Evolutionary conservation across 2,797 vertebrate genomes (phyloP).

Genomic region (Molossus molossus): DNA sequence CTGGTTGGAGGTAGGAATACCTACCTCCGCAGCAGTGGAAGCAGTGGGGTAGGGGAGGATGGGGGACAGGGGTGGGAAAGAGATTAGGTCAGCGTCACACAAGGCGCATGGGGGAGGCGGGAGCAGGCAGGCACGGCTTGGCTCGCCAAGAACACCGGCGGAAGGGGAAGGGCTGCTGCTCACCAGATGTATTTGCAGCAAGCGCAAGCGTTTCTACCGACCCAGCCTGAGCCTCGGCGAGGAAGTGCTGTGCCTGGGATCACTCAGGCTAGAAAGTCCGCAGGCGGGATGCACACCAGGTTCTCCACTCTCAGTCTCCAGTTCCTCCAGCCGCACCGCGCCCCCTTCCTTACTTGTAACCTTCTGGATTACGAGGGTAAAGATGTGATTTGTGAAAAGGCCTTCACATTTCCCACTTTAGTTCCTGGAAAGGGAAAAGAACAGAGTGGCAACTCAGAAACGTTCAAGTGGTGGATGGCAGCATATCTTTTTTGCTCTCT

Average conservation of each 20-base stretch:
- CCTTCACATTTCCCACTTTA: background rate
- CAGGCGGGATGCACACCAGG: background rate
- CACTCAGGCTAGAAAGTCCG: background rate
- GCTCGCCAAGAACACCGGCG: background rate
- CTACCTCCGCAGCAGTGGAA: background rate
- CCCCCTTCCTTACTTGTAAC: background rate
- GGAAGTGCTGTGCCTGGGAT: background rate
- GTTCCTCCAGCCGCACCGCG: background rate
- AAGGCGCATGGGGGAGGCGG: background rate
- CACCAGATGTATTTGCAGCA: accelerated
- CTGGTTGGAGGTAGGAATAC: background rate
- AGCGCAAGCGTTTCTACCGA: background rate
- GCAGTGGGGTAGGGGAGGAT: too few relatives aligned
- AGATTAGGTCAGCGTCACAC: background rate
- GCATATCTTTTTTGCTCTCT: background rate
- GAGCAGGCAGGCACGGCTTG: background rate
- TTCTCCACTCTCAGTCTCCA: background rate
- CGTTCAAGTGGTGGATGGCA: background rate
- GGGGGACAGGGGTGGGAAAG: background rate
- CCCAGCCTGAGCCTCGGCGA: background rate
- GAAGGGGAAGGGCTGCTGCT: background rate
- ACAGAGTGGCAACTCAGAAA: background rate
- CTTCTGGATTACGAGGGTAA: background rate
- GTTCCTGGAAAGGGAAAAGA: constrained; percentile 23
- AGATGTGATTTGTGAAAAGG: background rate